Percentiles rank a stretch among this genome's conserved stretches.
Evolutionary conservation across 2,113 vertebrate species (phyloP).

Genomic region (Pyxicephalus adspersus): DNA sequence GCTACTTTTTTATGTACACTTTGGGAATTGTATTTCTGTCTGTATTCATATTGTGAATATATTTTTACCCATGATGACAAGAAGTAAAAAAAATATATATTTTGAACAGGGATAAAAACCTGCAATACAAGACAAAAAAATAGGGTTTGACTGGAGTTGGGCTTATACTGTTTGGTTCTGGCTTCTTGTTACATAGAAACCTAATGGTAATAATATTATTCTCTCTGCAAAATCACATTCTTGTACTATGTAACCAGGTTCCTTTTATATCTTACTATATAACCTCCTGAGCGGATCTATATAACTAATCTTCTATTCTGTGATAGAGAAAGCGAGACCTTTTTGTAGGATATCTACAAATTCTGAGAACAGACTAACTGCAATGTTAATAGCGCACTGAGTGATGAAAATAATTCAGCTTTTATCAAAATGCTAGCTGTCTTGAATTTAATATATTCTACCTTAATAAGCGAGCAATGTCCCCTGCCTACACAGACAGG

Average conservation of each 20-base stretch:
- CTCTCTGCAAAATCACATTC: no score
- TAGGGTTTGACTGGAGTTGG: no score
- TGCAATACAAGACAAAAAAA: no score
- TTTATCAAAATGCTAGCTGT: slow-evolving; percentile 50
- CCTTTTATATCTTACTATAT: slow-evolving; percentile 5
- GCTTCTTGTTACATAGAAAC: no score
- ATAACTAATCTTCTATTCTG: slow-evolving; percentile 17
- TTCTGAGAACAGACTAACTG: slow-evolving; percentile 27
- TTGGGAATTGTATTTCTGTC: no score
- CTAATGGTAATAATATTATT: no score
- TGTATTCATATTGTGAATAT: no score
- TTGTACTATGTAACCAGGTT: neutral
- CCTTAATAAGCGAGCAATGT: slow-evolving; percentile 46
- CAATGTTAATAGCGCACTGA: slow-evolving; percentile 20
- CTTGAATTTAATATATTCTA: slow-evolving; percentile 52
- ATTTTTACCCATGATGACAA: no score
- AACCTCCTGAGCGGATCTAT: slow-evolving; percentile 13
- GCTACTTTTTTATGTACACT: no score
- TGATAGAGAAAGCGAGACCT: slow-evolving; percentile 4
- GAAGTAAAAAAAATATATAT: no score
- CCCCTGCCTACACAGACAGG: slow-evolving; percentile 49
- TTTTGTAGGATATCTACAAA: slow-evolving; percentile 26
- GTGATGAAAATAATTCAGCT: slow-evolving; percentile 45
- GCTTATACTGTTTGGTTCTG: no score
- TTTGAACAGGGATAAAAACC: no score